These are phyloP conservation scores for Labroides dimidiatus DNA, from an alignment of 2,797 vertebrate genomes.

Conservation along the genomic window DNA sequence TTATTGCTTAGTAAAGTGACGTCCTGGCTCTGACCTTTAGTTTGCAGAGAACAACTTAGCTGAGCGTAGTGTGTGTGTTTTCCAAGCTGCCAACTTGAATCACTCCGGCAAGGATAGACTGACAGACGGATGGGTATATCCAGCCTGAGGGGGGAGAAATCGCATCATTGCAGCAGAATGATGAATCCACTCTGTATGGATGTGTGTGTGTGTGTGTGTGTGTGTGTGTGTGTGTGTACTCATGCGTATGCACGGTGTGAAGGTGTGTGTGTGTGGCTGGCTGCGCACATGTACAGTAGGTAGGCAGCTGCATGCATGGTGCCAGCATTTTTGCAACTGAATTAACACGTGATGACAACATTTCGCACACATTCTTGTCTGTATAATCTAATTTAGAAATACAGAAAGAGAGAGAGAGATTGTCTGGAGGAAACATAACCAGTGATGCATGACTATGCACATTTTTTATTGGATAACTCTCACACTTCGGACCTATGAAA, in stretches of 20 bases:
- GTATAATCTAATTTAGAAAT: constrained; percentile 53
- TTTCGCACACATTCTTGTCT: constrained; percentile 43
- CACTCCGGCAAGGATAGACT: constrained; percentile 65
- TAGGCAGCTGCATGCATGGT: constrained; percentile 27
- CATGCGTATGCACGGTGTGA: background rate
- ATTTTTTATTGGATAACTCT: constrained; percentile 67
- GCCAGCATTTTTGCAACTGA: constrained; percentile 48
- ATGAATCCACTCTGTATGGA: constrained; percentile 46
- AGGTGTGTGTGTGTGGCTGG: constrained; percentile 1
- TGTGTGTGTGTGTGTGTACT: background rate
- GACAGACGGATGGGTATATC: constrained; percentile 75
- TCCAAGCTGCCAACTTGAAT: constrained; percentile 69
- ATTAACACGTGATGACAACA: constrained; percentile 58
- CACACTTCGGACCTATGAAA: constrained; percentile 66
- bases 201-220: constrained; percentile 11
- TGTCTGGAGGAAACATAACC: constrained; percentile 44
- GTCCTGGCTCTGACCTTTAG: constrained; percentile 72
- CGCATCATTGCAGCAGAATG: constrained; percentile 62
- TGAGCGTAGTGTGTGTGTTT: constrained; percentile 63
- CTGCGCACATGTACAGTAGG: constrained; percentile 18
- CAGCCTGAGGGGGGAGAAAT: constrained; percentile 65
- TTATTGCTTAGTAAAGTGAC: constrained; percentile 44
- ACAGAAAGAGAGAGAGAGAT: constrained; percentile 20
- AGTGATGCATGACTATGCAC: constrained; percentile 45
- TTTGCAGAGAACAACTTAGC: constrained; percentile 63